Conservation (phyloP, 2,888 invertebrate species). For the Abscondita cerata region DNA sequence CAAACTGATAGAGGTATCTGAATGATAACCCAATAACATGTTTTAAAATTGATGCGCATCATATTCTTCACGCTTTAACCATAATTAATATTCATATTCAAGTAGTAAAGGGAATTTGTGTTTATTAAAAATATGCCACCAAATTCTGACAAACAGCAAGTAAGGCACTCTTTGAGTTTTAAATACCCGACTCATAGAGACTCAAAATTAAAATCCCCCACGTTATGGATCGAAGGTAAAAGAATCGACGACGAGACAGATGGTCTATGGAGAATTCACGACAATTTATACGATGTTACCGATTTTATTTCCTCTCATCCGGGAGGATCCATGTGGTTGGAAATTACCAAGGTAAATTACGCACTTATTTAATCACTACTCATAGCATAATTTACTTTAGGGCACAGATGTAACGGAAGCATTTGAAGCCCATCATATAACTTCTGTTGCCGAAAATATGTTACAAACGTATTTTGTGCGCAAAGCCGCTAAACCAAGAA, state of each 20-base stretch:
- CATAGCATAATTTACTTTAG: too few relatives aligned
- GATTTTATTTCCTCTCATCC: conserved; percentile 83
- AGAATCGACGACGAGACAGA: conserved; percentile 71
- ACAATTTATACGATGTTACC: conserved; percentile 83
- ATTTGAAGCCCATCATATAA: conserved; percentile 77
- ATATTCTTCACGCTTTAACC: too few relatives aligned
- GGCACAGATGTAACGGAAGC: conserved; percentile 73
- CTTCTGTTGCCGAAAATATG: conserved; percentile 62
- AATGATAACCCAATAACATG: too few relatives aligned
- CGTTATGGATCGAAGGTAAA: conserved; percentile 20
- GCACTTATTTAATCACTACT: not conserved
- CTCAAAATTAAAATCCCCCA: too few relatives aligned
- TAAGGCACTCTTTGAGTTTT: not conserved
- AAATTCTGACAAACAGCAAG: too few relatives aligned
- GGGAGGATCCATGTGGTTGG: conserved; percentile 81
- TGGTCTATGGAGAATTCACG: conserved; percentile 77
- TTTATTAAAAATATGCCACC: too few relatives aligned
- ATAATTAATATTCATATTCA: too few relatives aligned
- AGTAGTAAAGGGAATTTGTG: too few relatives aligned
- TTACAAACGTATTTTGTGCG: conserved; percentile 71
- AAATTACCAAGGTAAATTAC: conserved; percentile 66
- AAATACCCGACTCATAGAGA: conserved; percentile 1
- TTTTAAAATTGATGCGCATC: too few relatives aligned
- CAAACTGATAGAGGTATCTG: too few relatives aligned
- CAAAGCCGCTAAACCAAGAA: conserved; percentile 68